Base-by-base conservation (phyloP, 2,888 invertebrate species). In the Leucophora obtusa region DNA sequence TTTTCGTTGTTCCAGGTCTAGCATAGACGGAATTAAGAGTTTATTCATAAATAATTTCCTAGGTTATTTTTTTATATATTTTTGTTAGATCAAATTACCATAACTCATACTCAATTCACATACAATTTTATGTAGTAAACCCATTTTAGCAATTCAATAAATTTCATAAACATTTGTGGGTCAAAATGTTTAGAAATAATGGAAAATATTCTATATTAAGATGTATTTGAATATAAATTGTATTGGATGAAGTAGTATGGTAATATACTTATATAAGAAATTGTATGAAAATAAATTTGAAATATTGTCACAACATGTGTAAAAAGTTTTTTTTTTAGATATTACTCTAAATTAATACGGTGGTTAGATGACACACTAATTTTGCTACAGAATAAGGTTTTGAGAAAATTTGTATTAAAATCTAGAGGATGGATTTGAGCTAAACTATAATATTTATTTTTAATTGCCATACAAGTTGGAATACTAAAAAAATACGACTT, bases 221-320 rank as follows among this genome's bases (percentile, higher is more conserved):
- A 47, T 47, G n/a, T n/a, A 47, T 8, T 3, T 47, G 43, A 47
- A 47, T n/a, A n/a, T n/a, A 5, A 14, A 14, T 2, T n/a, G n/a
- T 47, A n/a, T 47, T 47, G 43, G 43, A 28, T 4, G 4, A 28
- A 4, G 24, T 24, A 24, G 24, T 24, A 35, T 35, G 35, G 24
- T 43, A 43, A 43, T 14, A 43, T 43, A 43, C n/a, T n/a, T n/a
- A n/a, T 43, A 47, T 47, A 47, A 47, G 43, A 47, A 47, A n/a
- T n/a, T 47, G n/a, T 47, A 5, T 47, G 43, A 47, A 47, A 5
- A 15, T 21, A 60, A 24, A 60, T 60, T n/a, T 43, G 60, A 60
- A 60, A 68, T 53, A 74, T 74, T 68, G 59, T 74, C 74, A 51
- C 60, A 68, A 68, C 58, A 68, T 60, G 59, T n/a, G 53, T 74